These are phyloP conservation scores for Ormyrus nitidulus DNA, from an alignment of 2,888 invertebrate species.

Conservation along the genomic window DNA sequence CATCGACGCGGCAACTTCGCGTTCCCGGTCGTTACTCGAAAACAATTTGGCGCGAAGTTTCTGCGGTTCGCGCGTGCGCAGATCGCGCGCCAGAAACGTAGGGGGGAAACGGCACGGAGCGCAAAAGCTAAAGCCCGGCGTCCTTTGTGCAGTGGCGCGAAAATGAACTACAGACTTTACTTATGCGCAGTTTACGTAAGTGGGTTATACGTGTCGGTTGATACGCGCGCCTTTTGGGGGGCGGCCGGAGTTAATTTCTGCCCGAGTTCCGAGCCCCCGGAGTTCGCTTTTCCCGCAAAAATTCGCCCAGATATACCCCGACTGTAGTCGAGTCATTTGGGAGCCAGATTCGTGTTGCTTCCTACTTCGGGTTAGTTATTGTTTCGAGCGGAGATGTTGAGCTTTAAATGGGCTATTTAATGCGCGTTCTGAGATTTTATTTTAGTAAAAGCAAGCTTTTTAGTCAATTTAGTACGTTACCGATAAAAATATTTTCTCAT, in stretches of 20 bases:
- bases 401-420: not conserved
- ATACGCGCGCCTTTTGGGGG: no score
- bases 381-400: not conserved
- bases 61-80: no score
- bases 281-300: no score
- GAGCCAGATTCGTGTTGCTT: not conserved
- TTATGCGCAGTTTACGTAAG: conserved; percentile 20
- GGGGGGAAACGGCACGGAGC: not conserved
- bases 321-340: no score
- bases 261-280: no score
- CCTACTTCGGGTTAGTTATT: not conserved
- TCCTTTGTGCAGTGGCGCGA: conserved; percentile 34
- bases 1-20: no score
- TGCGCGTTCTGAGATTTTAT: no score
- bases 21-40: conserved; percentile 35
- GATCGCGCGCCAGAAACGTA: not conserved
- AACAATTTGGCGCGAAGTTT: conserved; percentile 16
- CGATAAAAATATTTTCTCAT: no score
- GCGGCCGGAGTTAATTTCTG: no score
- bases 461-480: no score
- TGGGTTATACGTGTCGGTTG: conserved; percentile 19
- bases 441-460: no score
- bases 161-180: conserved; percentile 23
- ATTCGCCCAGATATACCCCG: no score
- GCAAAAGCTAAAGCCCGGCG: not conserved